phyloP scores from a whole-genome alignment of 1,140 invertebrate species.

The Potamilus streckersoni region DNA sequence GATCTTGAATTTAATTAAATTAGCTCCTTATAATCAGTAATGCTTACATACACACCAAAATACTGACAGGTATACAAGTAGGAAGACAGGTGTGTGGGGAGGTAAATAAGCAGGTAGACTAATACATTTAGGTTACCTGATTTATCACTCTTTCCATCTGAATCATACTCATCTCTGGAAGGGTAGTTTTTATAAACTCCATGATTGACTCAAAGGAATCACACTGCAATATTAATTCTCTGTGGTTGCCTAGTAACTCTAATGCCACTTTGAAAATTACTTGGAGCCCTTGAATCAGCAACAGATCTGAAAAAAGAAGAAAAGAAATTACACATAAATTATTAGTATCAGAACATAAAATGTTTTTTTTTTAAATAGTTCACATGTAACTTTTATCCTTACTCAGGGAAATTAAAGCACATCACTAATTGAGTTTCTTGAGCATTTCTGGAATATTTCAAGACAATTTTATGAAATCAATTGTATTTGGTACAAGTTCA shows the following conservation, averaged over 20 bases:
- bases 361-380: not conserved
- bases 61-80: too few species aligned
- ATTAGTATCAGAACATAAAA: not conserved
- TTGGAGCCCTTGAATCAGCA: slow-evolving; percentile 89
- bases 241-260: slow-evolving; percentile 85
- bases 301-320: slow-evolving; percentile 78
- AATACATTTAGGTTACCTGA: slow-evolving; percentile 72
- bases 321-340: not conserved
- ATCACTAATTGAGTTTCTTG: too few species aligned
- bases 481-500: too few species aligned
- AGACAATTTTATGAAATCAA: too few species aligned
- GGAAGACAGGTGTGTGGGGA: too few species aligned
- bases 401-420: not conserved
- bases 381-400: not conserved
- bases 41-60: too few species aligned
- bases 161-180: slow-evolving; percentile 69
- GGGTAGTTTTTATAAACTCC: slow-evolving; percentile 84
- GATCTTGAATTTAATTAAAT: too few species aligned
- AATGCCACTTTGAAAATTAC: slow-evolving; percentile 91
- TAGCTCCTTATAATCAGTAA: too few species aligned
- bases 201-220: slow-evolving; percentile 93
- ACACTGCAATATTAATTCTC: slow-evolving; percentile 84
- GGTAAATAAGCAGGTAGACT: too few species aligned
- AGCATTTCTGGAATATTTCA: too few species aligned
- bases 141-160: slow-evolving; percentile 79